Conservation (phyloP, 2,797 vertebrate species). For the Microhierax caerulescens region DNA sequence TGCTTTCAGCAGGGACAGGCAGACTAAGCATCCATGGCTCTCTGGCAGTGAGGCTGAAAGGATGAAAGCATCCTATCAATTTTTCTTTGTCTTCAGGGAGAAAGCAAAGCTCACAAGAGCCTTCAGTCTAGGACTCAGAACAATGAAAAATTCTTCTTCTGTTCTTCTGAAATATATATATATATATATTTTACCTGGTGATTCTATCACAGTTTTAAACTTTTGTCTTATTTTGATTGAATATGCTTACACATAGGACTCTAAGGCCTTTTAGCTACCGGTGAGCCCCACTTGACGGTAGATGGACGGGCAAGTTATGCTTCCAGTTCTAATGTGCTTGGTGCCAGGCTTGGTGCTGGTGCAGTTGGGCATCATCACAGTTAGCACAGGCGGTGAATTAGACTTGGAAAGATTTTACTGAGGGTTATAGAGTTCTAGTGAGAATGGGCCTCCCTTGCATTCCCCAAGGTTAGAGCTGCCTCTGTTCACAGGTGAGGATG, state of each 20-base stretch:
- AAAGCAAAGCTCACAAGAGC: neutral
- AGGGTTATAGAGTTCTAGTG: neutral
- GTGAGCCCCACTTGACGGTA: neutral
- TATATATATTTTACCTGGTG: too few species aligned
- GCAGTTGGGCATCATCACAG: fast-evolving
- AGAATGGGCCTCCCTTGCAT: neutral
- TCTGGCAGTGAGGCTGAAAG: slow-evolving; percentile 9
- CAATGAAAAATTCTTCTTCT: neutral
- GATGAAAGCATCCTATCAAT: slow-evolving; percentile 16
- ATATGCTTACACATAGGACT: neutral
- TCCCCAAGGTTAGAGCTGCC: neutral
- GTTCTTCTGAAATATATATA: neutral
- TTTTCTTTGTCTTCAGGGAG: neutral
- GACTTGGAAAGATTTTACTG: neutral
- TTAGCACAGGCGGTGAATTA: neutral
- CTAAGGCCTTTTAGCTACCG: neutral
- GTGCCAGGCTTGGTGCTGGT: neutral
- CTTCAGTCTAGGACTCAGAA: neutral
- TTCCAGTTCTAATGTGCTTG: neutral
- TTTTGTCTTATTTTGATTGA: neutral
- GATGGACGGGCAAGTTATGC: neutral
- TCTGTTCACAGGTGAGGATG: neutral
- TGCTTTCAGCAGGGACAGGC: slow-evolving; percentile 31
- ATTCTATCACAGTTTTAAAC: neutral
- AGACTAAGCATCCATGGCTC: neutral